phyloP scores from a whole-genome alignment of 2,888 invertebrate genomes.

The Eupsilia transversa region DNA sequence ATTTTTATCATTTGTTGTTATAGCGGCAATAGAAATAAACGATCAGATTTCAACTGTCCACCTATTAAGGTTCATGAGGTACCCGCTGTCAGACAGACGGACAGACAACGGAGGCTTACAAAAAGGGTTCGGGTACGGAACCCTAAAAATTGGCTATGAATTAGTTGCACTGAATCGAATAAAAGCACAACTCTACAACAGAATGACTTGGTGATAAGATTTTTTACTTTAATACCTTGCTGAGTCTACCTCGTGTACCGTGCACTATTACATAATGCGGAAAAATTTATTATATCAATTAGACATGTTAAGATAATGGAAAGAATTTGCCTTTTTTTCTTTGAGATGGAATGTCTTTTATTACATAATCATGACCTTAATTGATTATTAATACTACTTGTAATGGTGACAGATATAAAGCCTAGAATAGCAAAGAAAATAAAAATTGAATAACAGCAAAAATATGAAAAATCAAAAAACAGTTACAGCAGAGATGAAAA shows the following conservation, averaged over 20 bases:
- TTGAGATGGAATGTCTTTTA: background rate
- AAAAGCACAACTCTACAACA: background rate
- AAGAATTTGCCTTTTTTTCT: conserved; percentile 29
- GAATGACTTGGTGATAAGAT: too few relatives aligned
- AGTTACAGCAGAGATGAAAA: background rate
- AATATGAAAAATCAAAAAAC: too few relatives aligned
- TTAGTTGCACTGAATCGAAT: background rate
- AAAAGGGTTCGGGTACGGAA: too few relatives aligned
- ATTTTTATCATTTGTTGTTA: too few relatives aligned
- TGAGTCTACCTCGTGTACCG: conserved; percentile 1
- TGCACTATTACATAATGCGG: conserved; percentile 26
- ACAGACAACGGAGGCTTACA: too few relatives aligned
- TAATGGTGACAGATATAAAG: background rate
- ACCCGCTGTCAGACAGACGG: too few relatives aligned
- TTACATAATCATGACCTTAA: conserved; percentile 12
- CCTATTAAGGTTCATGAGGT: too few relatives aligned
- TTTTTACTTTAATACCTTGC: too few relatives aligned
- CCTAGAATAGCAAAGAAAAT: background rate
- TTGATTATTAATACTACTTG: too few relatives aligned
- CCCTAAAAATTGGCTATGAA: too few relatives aligned
- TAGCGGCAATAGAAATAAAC: too few relatives aligned
- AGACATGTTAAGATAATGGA: conserved; percentile 18
- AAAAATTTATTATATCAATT: conserved; percentile 40
- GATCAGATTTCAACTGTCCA: too few relatives aligned
- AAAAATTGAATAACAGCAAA: background rate